Evolutionary conservation across 1,140 invertebrate genomes (phyloP), one percentile per base, ranked within the genome.

Genomic region (Euura saliciscinereae): DNA sequence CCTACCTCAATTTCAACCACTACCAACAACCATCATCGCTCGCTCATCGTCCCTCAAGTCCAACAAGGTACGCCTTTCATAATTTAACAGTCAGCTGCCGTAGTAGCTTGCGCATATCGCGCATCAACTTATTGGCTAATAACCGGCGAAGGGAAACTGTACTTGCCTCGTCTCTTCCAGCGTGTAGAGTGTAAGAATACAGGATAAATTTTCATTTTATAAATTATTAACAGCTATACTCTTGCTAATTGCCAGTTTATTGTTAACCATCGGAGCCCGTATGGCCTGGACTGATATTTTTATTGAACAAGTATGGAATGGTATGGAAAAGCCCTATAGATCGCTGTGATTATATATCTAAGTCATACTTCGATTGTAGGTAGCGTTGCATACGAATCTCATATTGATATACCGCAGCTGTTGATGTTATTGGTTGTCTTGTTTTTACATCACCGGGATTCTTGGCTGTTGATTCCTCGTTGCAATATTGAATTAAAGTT

Each of bases 1-100:
- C 84, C 78, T 77, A 83, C 76, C 76, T 83, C 82, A 76, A 83
- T 7, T 44, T 82, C 78, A 78, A 84, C 80, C 79, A 81, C 80
- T 71, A 83, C 77, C 73, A 80, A 74, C 76, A 75, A 82, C 79
- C 77, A 82, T 78, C 77, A 81, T 80, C 83, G 79, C 76, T 78
- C 82, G 74, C 76, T 79, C 80, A 77, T 75, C 78, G 78, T 74
- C 77, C 77, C 80, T 75, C 79, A 80, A 76, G 71, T 74, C 74
- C 78, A 80, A 75, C 81, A 80, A 83, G 81, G 81, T 83, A 83
- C 79, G 80, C 65, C 70, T 75, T 66, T 59, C 51, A 59, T 59
- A 59, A 59, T 59, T 59, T 59, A 59, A 8, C 51, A 28, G 28
- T 28, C 28, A 6, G 51, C 51, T 59, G 51, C 51, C 13, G 51